phyloP scores from a whole-genome alignment of 2,797 vertebrate species.

The Gallinago stenura region DNA sequence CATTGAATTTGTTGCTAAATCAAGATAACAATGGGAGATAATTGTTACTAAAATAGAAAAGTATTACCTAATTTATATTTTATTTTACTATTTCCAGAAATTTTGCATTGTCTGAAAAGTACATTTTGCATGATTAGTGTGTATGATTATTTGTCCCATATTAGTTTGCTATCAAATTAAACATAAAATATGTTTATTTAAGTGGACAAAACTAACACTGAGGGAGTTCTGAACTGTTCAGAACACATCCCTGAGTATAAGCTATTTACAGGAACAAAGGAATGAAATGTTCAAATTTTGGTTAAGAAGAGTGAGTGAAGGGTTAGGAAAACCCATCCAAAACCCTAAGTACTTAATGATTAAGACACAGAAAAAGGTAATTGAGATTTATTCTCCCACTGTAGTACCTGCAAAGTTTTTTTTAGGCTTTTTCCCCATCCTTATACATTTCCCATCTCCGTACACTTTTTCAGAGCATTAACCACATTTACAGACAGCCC shows the following conservation, averaged over 20 bases:
- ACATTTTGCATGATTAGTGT: neutral
- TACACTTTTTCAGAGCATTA: neutral
- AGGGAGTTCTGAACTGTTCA: neutral
- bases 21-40: neutral
- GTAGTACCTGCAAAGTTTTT: neutral
- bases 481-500: neutral
- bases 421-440: neutral
- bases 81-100: neutral
- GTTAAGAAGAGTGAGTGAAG: neutral
- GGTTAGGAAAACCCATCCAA: neutral
- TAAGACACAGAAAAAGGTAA: neutral
- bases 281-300: neutral
- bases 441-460: neutral
- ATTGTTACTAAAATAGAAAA: neutral
- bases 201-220: neutral
- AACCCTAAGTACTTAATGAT: neutral
- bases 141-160: neutral
- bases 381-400: neutral
- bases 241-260: neutral
- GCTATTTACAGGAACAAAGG: neutral
- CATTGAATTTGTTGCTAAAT: neutral
- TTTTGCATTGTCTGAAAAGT: neutral
- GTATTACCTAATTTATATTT: neutral
- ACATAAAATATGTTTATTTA: neutral
- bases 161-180: neutral